These are phyloP conservation scores for Melanerpes formicivorus DNA, from an alignment of 2,113 vertebrate species.

Conservation along the genomic window DNA sequence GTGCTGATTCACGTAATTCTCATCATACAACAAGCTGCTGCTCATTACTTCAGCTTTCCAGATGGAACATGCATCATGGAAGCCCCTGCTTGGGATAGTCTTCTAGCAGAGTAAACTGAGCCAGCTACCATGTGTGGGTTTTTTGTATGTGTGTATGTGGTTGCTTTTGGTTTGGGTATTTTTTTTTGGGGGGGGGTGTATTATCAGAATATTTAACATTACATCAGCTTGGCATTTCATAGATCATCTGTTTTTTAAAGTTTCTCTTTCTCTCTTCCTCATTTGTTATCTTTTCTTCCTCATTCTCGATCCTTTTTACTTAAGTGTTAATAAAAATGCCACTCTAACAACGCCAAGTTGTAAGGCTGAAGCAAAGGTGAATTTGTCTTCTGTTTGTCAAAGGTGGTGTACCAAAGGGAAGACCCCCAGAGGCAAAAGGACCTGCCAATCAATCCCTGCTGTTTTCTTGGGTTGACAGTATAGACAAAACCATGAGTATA, in stretches of 20 bases:
- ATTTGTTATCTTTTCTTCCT: background rate
- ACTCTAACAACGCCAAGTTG: background rate
- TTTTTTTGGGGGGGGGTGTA: background rate
- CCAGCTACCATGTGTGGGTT: background rate
- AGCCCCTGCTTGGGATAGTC: background rate
- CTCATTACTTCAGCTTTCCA: background rate
- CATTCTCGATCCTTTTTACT: background rate
- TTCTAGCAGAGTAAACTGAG: background rate
- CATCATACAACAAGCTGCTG: background rate
- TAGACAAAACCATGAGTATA: background rate
- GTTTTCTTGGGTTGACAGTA: background rate
- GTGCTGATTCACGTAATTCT: constrained; percentile 24
- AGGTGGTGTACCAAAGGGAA: background rate
- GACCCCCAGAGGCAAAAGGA: background rate
- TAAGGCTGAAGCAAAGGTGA: background rate
- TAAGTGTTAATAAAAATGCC: background rate
- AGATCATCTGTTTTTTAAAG: background rate
- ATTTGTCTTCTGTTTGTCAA: background rate
- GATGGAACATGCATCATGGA: background rate
- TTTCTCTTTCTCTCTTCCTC: background rate
- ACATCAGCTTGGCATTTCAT: background rate
- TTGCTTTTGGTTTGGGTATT: background rate
- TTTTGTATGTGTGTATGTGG: background rate
- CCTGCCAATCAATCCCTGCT: background rate
- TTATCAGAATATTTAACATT: background rate